Percentiles rank a stretch among this genome's conserved stretches.
phyloP scores from a whole-genome alignment of 1,140 invertebrate genomes.

The Ostrea denselamellosa region DNA sequence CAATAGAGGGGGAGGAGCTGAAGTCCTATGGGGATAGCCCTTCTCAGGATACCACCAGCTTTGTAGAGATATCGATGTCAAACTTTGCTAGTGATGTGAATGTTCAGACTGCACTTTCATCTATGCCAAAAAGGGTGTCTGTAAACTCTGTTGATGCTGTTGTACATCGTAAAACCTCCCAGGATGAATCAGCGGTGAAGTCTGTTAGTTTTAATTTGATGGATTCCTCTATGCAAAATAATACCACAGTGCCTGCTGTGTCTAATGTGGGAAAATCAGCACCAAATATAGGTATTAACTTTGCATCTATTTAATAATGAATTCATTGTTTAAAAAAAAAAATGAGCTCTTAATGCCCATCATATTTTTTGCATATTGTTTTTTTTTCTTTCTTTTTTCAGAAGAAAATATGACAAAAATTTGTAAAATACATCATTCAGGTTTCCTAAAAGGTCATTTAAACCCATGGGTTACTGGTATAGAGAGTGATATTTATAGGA shows the following conservation, averaged over 20 bases:
- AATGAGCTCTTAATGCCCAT: too few species aligned
- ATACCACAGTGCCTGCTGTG: conserved; percentile 40
- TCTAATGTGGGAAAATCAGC: conserved; percentile 37
- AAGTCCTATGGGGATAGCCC: neutral
- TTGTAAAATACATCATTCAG: too few species aligned
- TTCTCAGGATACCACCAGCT: conserved; percentile 53
- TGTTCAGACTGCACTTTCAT: conserved; percentile 21
- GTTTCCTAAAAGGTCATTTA: too few species aligned
- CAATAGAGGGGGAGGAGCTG: neutral
- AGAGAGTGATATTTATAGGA: too few species aligned
- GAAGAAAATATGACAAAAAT: too few species aligned
- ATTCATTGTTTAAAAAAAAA: too few species aligned
- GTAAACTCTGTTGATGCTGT: conserved; percentile 14
- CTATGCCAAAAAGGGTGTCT: conserved; percentile 10
- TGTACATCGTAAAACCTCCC: conserved; percentile 13
- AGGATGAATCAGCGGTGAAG: conserved; percentile 35
- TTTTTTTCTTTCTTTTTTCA: too few species aligned
- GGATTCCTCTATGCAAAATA: conserved; percentile 52
- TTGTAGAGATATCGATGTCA: conserved; percentile 59
- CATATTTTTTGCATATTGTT: too few species aligned
- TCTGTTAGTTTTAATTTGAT: conserved; percentile 55
- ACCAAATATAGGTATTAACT: conserved; percentile 66
- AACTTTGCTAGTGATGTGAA: conserved; percentile 38
- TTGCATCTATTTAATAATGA: neutral
- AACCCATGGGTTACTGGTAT: too few species aligned